Percentiles rank a stretch among this genome's conserved stretches.
phyloP scores from a whole-genome alignment of 2,888 invertebrate genomes.

The Dryobotodes eremita region DNA sequence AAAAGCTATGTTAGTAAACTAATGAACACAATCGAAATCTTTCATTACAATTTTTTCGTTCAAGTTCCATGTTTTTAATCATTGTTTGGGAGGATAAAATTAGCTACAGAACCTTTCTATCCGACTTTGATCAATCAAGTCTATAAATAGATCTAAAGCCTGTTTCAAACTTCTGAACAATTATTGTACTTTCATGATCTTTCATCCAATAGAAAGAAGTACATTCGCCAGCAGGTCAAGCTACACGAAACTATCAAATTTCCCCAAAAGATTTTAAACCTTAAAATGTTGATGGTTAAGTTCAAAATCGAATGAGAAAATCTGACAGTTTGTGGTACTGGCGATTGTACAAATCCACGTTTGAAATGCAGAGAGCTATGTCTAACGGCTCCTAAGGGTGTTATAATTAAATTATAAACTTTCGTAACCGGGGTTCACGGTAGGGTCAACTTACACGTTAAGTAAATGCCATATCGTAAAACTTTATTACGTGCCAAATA shows the following conservation, averaged over 20 bases:
- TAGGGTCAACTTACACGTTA: constrained; percentile 88
- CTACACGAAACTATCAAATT: too few species aligned
- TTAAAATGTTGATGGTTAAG: too few species aligned
- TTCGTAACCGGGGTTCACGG: constrained; percentile 77
- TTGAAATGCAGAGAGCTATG: constrained; percentile 70
- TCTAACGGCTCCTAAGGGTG: constrained; percentile 86
- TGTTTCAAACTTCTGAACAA: constrained; percentile 39
- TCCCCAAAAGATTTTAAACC: too few species aligned
- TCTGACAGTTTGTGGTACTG: too few species aligned
- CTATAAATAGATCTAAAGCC: constrained; percentile 9
- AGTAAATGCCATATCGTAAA: constrained; percentile 89
- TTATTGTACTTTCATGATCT: constrained; percentile 56
- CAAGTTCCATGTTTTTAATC: not conserved
- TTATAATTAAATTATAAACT: constrained; percentile 90
- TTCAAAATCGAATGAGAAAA: too few species aligned
- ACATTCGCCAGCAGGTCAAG: constrained; percentile 19
- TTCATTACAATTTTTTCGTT: not conserved
- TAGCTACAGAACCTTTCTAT: not conserved
- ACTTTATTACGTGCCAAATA: constrained; percentile 89
- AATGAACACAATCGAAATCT: not conserved
- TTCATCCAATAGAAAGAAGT: constrained; percentile 59
- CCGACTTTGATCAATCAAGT: constrained; percentile 1
- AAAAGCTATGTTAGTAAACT: not conserved
- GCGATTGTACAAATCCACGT: constrained; percentile 50
- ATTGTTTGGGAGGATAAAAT: not conserved